phyloP scores from a whole-genome alignment of 2,113 vertebrate genomes.

The Hippocampus barbouri region DNA sequence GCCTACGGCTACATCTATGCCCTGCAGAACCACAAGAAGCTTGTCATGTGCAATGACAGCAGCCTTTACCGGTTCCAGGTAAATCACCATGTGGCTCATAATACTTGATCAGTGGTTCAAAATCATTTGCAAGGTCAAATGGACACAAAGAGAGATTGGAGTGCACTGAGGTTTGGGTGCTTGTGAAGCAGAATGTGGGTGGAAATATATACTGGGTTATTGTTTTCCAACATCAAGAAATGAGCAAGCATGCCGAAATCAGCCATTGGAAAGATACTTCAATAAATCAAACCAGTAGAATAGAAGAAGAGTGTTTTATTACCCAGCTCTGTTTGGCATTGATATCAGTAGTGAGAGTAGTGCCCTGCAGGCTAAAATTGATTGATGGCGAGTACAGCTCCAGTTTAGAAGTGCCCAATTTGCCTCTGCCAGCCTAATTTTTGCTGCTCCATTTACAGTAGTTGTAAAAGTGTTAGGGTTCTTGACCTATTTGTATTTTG shows the following conservation, averaged over 20 bases:
- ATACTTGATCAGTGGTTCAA: not conserved
- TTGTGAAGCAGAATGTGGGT: not conserved
- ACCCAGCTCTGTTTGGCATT: not conserved
- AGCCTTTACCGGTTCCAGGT: conserved; percentile 94
- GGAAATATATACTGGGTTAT: not conserved
- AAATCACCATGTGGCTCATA: not conserved
- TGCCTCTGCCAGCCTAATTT: not conserved
- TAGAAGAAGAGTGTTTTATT: not conserved
- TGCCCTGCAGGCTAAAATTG: not conserved
- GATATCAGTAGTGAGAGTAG: not conserved
- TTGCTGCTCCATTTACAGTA: not conserved
- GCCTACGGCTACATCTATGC: conserved; percentile 92
- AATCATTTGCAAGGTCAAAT: not conserved
- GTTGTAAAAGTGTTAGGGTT: not conserved
- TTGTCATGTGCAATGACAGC: conserved; percentile 77
- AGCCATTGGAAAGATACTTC: not conserved
- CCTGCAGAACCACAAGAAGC: conserved; percentile 88
- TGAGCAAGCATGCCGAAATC: not conserved
- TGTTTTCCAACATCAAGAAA: not conserved
- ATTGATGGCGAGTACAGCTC: not conserved
- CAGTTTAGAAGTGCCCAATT: not conserved
- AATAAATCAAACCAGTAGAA: not conserved
- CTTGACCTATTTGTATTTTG: too few species aligned
- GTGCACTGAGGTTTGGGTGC: not conserved
- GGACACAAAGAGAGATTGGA: not conserved